Evolutionary conservation across 2,113 vertebrate genomes (phyloP).

Genomic region (Etheostoma spectabile): DNA sequence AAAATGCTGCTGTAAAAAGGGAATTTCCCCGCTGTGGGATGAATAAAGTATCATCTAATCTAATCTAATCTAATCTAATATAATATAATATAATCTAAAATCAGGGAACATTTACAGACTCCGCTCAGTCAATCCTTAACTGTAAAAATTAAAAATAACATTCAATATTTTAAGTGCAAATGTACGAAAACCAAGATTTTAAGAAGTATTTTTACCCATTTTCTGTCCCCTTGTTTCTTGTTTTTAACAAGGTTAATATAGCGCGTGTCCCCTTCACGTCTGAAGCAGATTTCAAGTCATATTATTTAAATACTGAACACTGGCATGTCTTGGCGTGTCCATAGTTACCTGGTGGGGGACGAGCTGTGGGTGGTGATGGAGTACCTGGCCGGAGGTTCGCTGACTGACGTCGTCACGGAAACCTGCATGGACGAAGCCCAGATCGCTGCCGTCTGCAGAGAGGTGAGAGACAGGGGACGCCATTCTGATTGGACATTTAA

Average conservation of each 20-base stretch:
- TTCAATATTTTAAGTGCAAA: not conserved
- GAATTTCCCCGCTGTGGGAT: too few species aligned
- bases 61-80: too few species aligned
- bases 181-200: not conserved
- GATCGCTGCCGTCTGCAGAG: slow-evolving; percentile 96
- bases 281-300: not conserved
- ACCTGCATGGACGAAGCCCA: slow-evolving; percentile 99
- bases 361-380: slow-evolving; percentile 99
- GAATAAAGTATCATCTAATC: too few species aligned
- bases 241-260: not conserved
- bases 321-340: not conserved
- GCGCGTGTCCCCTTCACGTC: too few species aligned
- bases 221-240: not conserved
- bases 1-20: too few species aligned
- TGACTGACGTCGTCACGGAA: slow-evolving; percentile 96
- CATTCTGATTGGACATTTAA: not conserved
- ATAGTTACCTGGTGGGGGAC: slow-evolving; percentile 97
- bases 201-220: not conserved
- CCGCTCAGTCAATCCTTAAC: too few species aligned
- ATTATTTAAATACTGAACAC: not conserved
- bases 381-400: slow-evolving; percentile 95
- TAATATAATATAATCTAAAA: too few species aligned
- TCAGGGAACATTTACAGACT: too few species aligned
- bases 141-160: not conserved
- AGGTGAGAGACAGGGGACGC: slow-evolving; percentile 80